phyloP scores from a whole-genome alignment of 2,113 vertebrate genomes.

The Ochotona curzoniae region DNA sequence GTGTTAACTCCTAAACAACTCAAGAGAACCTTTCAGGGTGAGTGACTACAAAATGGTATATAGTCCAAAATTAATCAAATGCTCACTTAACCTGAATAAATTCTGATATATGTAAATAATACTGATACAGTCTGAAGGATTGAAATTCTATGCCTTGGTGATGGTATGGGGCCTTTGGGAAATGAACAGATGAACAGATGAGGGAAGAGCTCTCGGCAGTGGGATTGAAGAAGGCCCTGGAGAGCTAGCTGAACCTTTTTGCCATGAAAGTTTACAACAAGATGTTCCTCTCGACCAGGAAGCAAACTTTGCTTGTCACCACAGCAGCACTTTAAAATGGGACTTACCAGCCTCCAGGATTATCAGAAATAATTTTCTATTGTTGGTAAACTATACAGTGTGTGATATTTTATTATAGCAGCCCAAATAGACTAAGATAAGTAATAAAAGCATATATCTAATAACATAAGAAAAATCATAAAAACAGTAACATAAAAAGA shows the following conservation, averaged over 20 bases:
- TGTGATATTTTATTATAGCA: not conserved
- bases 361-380: not conserved
- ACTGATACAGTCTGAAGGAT: not conserved
- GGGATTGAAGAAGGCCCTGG: not conserved
- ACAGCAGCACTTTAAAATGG: not conserved
- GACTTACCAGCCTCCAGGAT: too few relatives aligned
- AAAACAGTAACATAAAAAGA: not conserved
- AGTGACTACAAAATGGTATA: not conserved
- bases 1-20: not conserved
- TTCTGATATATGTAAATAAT: not conserved
- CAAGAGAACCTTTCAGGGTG: not conserved
- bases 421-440: not conserved
- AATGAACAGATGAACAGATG: not conserved
- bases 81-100: not conserved
- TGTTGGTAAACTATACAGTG: not conserved
- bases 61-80: not conserved
- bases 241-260: not conserved
- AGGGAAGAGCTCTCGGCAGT: not conserved
- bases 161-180: not conserved
- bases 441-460: not conserved
- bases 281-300: not conserved
- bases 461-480: not conserved
- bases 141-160: not conserved
- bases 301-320: not conserved
- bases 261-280: not conserved